Evolutionary conservation across 2,113 vertebrate genomes (phyloP).

Genomic region (Heterochromis multidens): DNA sequence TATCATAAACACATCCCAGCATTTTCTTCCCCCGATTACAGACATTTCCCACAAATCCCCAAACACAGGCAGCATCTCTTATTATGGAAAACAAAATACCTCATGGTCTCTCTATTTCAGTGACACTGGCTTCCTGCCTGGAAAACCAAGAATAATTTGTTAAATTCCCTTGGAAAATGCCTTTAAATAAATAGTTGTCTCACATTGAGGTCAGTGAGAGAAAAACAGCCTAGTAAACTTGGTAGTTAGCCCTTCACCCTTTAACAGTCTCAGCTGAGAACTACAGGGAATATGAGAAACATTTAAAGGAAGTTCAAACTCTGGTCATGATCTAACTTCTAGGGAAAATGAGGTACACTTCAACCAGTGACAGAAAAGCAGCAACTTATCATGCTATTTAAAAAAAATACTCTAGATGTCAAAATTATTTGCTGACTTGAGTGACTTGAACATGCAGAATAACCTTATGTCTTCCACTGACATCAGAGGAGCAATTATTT

Average conservation of each 20-base stretch:
- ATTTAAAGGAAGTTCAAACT: neutral
- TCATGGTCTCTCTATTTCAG: conserved; percentile 49
- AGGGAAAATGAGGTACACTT: neutral
- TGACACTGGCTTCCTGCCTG: conserved; percentile 60
- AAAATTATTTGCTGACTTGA: neutral
- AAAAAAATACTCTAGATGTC: neutral
- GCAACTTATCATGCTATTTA: neutral
- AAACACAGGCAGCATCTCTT: conserved; percentile 39
- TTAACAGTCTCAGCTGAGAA: neutral
- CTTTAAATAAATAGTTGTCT: conserved; percentile 44
- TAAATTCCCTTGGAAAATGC: conserved; percentile 48
- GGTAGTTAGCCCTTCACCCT: conserved; percentile 11
- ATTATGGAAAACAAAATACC: conserved; percentile 59
- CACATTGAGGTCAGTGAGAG: neutral
- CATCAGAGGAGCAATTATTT: neutral
- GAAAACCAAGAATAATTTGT: conserved; percentile 64
- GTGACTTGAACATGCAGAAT: neutral
- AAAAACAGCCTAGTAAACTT: conserved; percentile 1
- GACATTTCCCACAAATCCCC: conserved; percentile 49
- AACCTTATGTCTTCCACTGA: neutral
- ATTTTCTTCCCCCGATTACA: conserved; percentile 17
- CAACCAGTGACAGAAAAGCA: neutral
- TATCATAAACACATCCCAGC: conserved; percentile 15
- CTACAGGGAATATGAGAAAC: neutral
- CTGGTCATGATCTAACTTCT: neutral